Base-by-base conservation (phyloP, 2,888 invertebrate species). In the Protula sp. region DNA sequence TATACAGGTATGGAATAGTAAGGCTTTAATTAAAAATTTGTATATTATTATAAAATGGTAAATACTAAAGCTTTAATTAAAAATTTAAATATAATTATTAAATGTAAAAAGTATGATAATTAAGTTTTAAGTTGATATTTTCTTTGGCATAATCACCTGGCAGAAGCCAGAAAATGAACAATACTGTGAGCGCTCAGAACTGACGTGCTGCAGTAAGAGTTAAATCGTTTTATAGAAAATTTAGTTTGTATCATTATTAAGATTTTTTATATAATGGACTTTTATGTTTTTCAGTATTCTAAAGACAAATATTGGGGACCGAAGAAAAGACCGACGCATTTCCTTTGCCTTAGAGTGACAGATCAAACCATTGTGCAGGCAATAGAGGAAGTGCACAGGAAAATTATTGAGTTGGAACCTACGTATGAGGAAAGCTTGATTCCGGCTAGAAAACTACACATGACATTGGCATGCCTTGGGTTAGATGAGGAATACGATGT, bases 391-490 rank as follows among this genome's bases (percentile, higher is more conserved):
- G 70, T 82, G 24, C 78, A 81, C 48, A 74, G 76, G 52, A 60
- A 68, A 5, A 73, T 82, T 9, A 63, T 77, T n/a, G 69, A 73
- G 27, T 64, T 71, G 51, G 80, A 81, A 52, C 74, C 78, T 1
- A 54, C 67, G 14, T 76, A 79, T 45, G 67, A 66, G 31, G 69
- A 73, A 22, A 80, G 80, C 64, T 72, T 73, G 54, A 75, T 82
- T 47, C 74, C 75, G 5, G 66, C 68, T 2, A 67, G 66, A 26
- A 66, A 76, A 28, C 66, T 82, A 3, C 83, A 83, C 67, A 64
- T 82, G 55, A 83, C 83, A 1, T 67, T 83, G 2, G 76, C 76
- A 56, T 79, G 78, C 51, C 66, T 83, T 0, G 74, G 81, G 22
- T 69, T 82, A 1, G 75, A 81, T 59, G 72, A 72, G 3, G 64